A percentile compares a stretch with the other conserved stretches of the same genome.
Conservation (phyloP, 2,888 invertebrate genomes). For the Mesorhabditis sp. region DNA sequence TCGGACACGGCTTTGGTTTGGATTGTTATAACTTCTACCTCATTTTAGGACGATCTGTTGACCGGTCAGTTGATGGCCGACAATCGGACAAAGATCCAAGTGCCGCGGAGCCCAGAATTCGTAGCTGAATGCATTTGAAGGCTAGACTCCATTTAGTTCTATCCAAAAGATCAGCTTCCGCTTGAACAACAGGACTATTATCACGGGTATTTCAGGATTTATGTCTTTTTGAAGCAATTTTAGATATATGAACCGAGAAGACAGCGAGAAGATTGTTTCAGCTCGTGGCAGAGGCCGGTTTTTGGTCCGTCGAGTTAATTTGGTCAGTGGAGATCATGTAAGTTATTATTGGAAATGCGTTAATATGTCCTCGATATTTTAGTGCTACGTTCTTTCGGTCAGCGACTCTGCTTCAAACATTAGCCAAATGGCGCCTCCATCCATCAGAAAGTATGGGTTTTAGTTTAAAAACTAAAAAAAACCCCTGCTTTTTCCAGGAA, state of each 20-base stretch:
- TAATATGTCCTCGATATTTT: not conserved
- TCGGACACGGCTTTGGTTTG: no score
- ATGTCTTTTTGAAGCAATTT: not conserved
- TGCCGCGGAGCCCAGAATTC: no score
- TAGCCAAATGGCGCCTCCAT: not conserved
- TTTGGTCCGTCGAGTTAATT: not conserved
- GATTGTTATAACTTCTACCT: no score
- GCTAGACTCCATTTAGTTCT: not conserved
- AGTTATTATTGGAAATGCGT: not conserved
- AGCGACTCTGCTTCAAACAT: not conserved
- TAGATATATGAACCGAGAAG: not conserved
- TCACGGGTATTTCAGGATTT: slow-evolving; percentile 1
- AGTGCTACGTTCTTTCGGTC: not conserved
- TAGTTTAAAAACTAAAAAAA: not conserved
- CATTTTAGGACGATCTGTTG: no score
- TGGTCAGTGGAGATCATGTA: slow-evolving; percentile 3
- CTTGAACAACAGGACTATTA: slow-evolving; percentile 1
- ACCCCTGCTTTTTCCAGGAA: not conserved
- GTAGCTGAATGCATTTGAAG: no score
- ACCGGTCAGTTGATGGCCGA: no score
- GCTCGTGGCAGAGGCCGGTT: not conserved
- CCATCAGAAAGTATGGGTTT: not conserved
- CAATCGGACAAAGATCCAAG: no score
- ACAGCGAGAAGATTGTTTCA: slow-evolving; percentile 4
- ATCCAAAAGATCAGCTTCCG: slow-evolving; percentile 4